Conservation (phyloP, 2,797 vertebrate genomes). For the Varecia variegata region DNA sequence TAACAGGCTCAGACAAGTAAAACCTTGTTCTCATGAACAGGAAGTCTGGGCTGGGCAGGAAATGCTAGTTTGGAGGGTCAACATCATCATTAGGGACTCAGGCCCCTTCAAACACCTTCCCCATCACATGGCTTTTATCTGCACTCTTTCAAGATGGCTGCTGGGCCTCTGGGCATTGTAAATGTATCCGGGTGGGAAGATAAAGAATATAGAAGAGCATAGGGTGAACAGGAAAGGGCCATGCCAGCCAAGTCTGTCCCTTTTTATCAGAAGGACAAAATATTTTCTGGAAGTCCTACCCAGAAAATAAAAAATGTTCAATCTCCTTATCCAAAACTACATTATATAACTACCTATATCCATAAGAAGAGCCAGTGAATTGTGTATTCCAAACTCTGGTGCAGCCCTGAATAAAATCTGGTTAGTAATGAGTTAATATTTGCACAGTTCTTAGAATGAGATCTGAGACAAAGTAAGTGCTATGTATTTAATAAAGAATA, state of each 20-base stretch:
- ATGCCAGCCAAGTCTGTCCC: not conserved
- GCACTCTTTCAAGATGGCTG: not conserved
- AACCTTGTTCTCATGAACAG: not conserved
- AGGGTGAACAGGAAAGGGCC: not conserved
- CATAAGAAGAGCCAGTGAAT: not conserved
- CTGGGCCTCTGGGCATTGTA: not conserved
- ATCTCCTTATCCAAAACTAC: not conserved
- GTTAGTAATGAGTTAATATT: not conserved
- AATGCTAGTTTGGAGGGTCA: not conserved
- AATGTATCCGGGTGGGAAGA: not conserved
- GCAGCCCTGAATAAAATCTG: conserved; percentile 16
- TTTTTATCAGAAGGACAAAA: not conserved
- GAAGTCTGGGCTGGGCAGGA: not conserved
- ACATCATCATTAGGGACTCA: not conserved
- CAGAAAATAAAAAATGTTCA: not conserved
- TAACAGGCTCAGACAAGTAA: not conserved
- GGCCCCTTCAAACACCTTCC: not conserved
- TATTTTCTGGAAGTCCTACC: not conserved
- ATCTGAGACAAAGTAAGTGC: conserved; percentile 14
- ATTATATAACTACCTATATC: not conserved
- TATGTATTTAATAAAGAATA: not conserved
- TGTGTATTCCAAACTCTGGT: not conserved
- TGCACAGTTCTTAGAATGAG: conserved; percentile 12
- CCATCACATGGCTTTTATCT: not conserved
- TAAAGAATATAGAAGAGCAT: not conserved